Evolutionary conservation across 2,888 invertebrate species (phyloP), one percentile per base, ranked within the genome.

Genomic region (Metopia argyrocephala): DNA sequence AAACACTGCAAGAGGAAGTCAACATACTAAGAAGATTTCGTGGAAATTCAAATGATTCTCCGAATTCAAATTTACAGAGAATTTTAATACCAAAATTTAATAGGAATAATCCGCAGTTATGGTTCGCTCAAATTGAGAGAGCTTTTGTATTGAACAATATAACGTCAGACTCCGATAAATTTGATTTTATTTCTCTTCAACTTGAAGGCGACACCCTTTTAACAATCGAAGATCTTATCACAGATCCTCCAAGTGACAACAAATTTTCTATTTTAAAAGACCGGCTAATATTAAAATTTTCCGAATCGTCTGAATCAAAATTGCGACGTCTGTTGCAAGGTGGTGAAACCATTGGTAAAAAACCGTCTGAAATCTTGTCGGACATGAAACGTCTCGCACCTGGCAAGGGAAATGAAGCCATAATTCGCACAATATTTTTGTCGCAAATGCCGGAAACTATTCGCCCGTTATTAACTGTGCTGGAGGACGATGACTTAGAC

Each of bases 301-400:
- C 71, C 9, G 76, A 82, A 61, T 68, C 71, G 15, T 62, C 71
- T 15, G 82, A 82, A 50, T 74, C 71, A 5, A 83, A 81, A 46
- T 50, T 81, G 9, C 73, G 81, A 23, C 76, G 81, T 6, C 56
- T 79, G 50, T 38, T 83, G 21, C 81, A 83, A 21, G 71, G 75
- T 25, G 45, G 70, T 65, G 79, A 78, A 61, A 71, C 68, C 15
- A 48, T 48, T 15, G 81, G 79, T 15, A 70, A 62, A 66, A 84
- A 74, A 59, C 82, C 82, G 6, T 74, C 76, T 4, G 71, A 82
- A 69, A 76, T 82, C 27, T 59, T 83, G 7, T 15, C 68, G 2
- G 54, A 78, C 9, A 81, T 83, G 68, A 76, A 75, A 38, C 78
- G 83, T 5, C 46, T 82, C 15, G 79, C 83, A 23, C 76, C 80